Percentiles rank a stretch among this genome's conserved stretches.
phyloP scores from a whole-genome alignment of 2,113 vertebrate genomes.

The Prunella himalayana region DNA sequence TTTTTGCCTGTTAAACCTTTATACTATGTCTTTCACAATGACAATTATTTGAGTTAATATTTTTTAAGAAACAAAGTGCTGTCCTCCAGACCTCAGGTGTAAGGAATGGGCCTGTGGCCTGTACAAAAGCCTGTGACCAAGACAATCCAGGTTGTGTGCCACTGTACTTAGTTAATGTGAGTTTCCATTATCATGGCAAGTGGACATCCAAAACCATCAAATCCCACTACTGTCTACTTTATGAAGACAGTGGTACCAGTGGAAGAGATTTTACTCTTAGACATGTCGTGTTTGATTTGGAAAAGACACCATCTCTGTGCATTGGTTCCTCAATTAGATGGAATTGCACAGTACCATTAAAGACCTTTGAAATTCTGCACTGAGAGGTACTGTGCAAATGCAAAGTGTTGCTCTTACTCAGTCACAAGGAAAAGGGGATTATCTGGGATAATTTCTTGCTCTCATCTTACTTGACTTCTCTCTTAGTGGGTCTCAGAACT shows the following conservation, averaged over 20 bases:
- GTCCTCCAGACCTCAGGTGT: not conserved
- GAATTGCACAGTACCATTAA: not conserved
- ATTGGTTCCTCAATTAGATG: not conserved
- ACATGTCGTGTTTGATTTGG: not conserved
- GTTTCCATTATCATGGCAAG: not conserved
- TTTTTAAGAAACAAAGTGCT: not conserved
- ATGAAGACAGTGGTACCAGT: not conserved
- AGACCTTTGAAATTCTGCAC: not conserved
- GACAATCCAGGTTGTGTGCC: not conserved
- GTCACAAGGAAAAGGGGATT: not conserved
- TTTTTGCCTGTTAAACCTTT: not conserved
- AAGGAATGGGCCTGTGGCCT: not conserved
- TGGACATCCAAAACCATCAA: not conserved
- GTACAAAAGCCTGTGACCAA: not conserved
- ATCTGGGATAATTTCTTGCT: not conserved
- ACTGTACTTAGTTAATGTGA: not conserved
- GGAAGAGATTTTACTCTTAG: not conserved
- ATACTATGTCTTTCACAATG: not conserved
- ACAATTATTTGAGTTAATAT: not conserved
- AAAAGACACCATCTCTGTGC: not conserved
- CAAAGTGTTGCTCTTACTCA: not conserved
- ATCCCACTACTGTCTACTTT: not conserved
- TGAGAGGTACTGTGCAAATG: not conserved
- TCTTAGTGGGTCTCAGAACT: not conserved
- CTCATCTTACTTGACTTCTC: not conserved